Base-by-base conservation (phyloP, 1,140 invertebrate species). In the Lepidostoma basale region DNA sequence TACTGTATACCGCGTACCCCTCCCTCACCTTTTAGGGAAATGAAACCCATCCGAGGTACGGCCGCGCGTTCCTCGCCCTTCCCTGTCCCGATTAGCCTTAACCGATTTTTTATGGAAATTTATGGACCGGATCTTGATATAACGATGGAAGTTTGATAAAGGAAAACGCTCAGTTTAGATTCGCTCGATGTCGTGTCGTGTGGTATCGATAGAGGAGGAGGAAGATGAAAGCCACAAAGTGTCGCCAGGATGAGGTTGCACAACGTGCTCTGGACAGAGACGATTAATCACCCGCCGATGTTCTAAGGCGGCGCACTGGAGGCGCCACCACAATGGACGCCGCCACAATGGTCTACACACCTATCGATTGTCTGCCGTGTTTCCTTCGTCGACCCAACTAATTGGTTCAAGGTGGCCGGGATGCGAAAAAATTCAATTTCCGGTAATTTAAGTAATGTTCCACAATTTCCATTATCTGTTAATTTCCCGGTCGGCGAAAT, bases 11-110 rank as follows among this genome's bases (percentile, higher is more conserved):
- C n/a, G n/a, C n/a, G n/a, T n/a, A n/a, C n/a, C n/a, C n/a, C n/a
- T n/a, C n/a, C n/a, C n/a, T n/a, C 18, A 10, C 40, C 59, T 62
- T 62, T 62, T 47, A 62, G 10, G 59, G 59, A 62, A 62, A 62
- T 62, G 45, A 62, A 62, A 62, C 25, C 30, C 25, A 25, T 30
- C 42, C 23, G 59, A 62, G 59, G 58, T 23, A 47, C 47, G 59
- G 9, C 47, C 28, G 6, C 28, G n/a, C 2, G 28, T 14, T 54
- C 10, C 54, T 3, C 23, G 33, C 36, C 14, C 33, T 42, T 56
- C 36, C 14, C 30, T 33, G 14, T 10, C 20, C 26, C 20, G 3
- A 56, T 56, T 56, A 42, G 23, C 56, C 56, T 59, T 25, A 20
- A 14, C 36, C 16, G 18, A 59, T 40, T 54, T 59, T 59, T 59